Base-by-base conservation (phyloP, 2,113 vertebrate genomes). In the Capricornis sumatraensis region DNA sequence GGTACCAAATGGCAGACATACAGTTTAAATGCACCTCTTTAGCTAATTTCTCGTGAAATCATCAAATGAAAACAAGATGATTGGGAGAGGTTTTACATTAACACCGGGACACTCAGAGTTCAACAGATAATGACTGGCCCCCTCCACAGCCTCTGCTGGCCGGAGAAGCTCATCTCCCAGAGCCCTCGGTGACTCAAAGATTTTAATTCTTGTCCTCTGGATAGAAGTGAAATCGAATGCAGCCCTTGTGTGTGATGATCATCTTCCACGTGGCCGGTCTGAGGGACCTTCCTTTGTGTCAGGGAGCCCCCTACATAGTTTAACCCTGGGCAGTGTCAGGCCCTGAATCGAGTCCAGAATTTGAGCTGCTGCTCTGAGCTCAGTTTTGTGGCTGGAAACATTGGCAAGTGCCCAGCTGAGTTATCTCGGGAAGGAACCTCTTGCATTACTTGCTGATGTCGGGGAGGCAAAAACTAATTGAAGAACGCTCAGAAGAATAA, bases 31-130 rank as follows among this genome's bases (percentile, higher is more conserved):
- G 85, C 47, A 43, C 55, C 86, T 89, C 94, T 96, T 95, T 94
- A 87, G 92, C 94, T 98, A 81, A 96, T 96, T 97, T 97, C 95
- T 90, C 94, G 50, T 96, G 43, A 97, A 91, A 78, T 95, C 90
- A 94, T 96, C 97, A 97, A 96, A 95, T 71, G 95, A 82, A 13
- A 97, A 74, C 86, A 97, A 60, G 58, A 43, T 88, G 52, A 84
- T 45, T 87, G 88, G 79, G 87, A 83, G 74, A 94, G 87, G 47
- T 89, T 94, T 79, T 10, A 13, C 33, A 13, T 97, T 92, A 74
- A 64, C 64, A 45, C 58, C 0, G 0, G 88, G 79, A 89, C 40
- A n/a, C 83, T 91, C 47, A 33, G 81, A 74, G 86, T 55, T 93
- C 71, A 52, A 2, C 45, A n/a, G 60, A 23, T 62, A 62, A 82